Evolutionary conservation across 2,797 vertebrate genomes (phyloP), one percentile per base, ranked within the genome.

Genomic region (Xyrichtys novacula): DNA sequence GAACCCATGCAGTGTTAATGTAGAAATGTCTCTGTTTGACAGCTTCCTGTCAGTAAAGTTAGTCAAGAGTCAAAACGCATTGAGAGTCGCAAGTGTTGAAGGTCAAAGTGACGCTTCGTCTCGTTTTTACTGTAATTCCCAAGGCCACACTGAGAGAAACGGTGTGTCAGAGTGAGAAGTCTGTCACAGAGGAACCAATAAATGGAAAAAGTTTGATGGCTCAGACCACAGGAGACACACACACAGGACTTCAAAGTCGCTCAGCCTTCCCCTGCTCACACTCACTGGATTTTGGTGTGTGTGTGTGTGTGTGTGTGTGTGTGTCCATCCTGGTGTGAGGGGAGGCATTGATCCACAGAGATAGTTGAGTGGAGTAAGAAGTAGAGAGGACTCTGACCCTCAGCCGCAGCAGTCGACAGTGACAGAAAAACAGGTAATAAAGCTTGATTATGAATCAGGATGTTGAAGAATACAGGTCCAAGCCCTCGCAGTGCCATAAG

Each of bases 171-270:
- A 70, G 63, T 52, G 43, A 67, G 69, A 62, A 78, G 64, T 78
- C 80, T 84, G 81, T 84, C 81, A 88, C 62, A 74, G 64, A 85
- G 81, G 75, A 84, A 71, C 80, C 71, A 84, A 85, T 88, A 90
- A 88, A 86, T 84, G 89, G 62, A 80, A 78, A 80, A 78, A 84
- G 82, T 88, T 83, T 91, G 83, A 89, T 87, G 88, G 75, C 80
- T 84, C 71, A 74, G 76, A 80, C 89, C 85, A 78, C 81, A 82
- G 69, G 81, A 85, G 79, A 87, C 72, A 67, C 71, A 75, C 71
- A 69, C 67, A 76, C 10, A 65, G 55, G 61, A 85, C 85, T 82
- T 89, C 83, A 88, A 86, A 88, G 78, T 74, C 20, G 44, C 57
- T 55, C 67, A 64, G 20, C 44, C 65, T 71, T 44, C 25, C 65